These are phyloP conservation scores for Gibbula magus DNA, from an alignment of 2,888 invertebrate species.

Conservation along the genomic window DNA sequence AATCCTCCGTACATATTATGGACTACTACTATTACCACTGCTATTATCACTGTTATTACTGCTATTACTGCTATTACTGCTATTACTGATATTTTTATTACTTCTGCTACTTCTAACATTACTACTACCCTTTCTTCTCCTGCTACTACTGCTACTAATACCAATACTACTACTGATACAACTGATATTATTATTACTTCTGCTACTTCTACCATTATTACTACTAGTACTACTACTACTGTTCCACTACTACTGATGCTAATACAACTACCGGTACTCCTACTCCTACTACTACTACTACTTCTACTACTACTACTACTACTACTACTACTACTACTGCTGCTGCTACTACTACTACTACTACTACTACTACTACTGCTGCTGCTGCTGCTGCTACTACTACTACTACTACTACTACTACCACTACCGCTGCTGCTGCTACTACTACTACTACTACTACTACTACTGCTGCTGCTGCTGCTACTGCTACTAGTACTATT, in stretches of 20 bases:
- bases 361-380: not conserved
- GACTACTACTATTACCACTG: too few relatives aligned
- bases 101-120: not conserved
- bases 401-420: not conserved
- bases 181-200: not conserved
- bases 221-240: not conserved
- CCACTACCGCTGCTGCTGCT: not conserved
- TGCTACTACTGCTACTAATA: too few relatives aligned
- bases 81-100: not conserved
- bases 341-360: not conserved
- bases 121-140: too few relatives aligned
- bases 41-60: too few relatives aligned
- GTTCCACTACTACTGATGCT: not conserved
- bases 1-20: too few relatives aligned
- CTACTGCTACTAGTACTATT: not conserved
- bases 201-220: not conserved
- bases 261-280: not conserved
- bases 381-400: not conserved
- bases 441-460: not conserved
- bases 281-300: not conserved
- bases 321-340: not conserved
- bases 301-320: not conserved
- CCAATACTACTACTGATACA: too few relatives aligned
- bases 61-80: too few relatives aligned
- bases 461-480: not conserved